Evolutionary conservation across 2,888 invertebrate species (phyloP).

Genomic region (Drosophila robusta): DNA sequence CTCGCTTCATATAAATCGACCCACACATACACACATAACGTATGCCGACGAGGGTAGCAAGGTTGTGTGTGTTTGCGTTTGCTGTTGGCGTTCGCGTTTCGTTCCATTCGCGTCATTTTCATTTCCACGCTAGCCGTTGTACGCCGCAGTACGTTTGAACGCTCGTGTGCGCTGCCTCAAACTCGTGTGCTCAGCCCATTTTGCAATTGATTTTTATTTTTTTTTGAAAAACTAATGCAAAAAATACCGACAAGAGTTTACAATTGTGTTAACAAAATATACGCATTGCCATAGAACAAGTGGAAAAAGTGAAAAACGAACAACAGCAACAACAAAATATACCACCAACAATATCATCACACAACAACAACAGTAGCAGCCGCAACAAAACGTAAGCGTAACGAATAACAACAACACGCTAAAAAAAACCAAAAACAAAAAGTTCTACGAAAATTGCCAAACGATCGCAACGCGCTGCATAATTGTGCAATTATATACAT

Average conservation of each 20-base stretch:
- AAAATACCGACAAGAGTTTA: constrained; percentile 41
- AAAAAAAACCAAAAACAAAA: constrained; percentile 31
- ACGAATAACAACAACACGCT: constrained; percentile 31
- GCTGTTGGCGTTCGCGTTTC: constrained; percentile 23
- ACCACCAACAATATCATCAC: constrained; percentile 36
- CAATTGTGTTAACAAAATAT: constrained; percentile 43
- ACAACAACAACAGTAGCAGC: constrained; percentile 53
- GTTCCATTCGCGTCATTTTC: constrained; percentile 43
- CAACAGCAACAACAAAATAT: constrained; percentile 22
- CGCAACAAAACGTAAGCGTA: constrained; percentile 56
- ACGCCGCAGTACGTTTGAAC: constrained; percentile 65
- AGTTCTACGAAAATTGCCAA: constrained; percentile 58
- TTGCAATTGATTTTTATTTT: constrained; percentile 68
- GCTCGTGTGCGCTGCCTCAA: constrained; percentile 65
- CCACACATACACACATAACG: constrained; percentile 6
- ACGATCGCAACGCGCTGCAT: constrained; percentile 69
- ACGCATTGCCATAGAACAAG: constrained; percentile 47
- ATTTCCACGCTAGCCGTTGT: constrained; percentile 72
- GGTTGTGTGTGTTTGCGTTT: constrained; percentile 42
- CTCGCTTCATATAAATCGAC: constrained; percentile 6
- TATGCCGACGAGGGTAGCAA: constrained; percentile 39
- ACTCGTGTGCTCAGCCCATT: constrained; percentile 68
- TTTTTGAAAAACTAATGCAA: constrained; percentile 58
- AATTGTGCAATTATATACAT: constrained; percentile 72
- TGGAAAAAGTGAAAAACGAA: constrained; percentile 43